Evolutionary conservation across 2,888 invertebrate species (phyloP).

Genomic region (Molorchus minor): DNA sequence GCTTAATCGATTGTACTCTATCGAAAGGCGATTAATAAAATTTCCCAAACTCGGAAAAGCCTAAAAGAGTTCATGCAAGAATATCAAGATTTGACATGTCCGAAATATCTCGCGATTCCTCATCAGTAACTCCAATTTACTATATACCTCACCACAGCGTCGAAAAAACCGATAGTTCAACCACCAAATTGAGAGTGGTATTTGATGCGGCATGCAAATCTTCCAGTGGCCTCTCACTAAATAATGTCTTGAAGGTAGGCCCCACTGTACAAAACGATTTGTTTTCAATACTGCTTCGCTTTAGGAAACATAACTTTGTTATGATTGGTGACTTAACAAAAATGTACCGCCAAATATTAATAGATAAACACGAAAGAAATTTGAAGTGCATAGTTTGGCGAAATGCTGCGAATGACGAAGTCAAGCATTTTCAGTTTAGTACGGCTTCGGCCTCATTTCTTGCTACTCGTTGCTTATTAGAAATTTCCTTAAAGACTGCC

Average conservation of each 20-base stretch:
- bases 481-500: background rate
- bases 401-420: background rate
- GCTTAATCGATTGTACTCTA: background rate
- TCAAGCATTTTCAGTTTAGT: background rate
- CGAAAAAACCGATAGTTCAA: conserved; percentile 11
- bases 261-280: conserved; percentile 25
- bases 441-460: background rate
- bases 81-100: conserved; percentile 25
- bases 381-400: conserved; percentile 23
- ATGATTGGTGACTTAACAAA: conserved; percentile 15
- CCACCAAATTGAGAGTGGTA: conserved; percentile 28
- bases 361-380: conserved; percentile 7
- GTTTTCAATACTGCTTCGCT: conserved; percentile 9
- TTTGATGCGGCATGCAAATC: conserved; percentile 25
- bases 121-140: background rate
- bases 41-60: conserved; percentile 1
- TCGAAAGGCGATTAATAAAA: conserved; percentile 22
- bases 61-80: conserved; percentile 24
- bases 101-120: background rate
- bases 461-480: background rate
- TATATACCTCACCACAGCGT: conserved; percentile 30
- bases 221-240: conserved; percentile 21
- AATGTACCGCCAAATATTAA: conserved; percentile 17
- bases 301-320: conserved; percentile 4
- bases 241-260: conserved; percentile 25